Base-by-base conservation (phyloP, 2,113 vertebrate genomes). In the Pandion haliaetus region DNA sequence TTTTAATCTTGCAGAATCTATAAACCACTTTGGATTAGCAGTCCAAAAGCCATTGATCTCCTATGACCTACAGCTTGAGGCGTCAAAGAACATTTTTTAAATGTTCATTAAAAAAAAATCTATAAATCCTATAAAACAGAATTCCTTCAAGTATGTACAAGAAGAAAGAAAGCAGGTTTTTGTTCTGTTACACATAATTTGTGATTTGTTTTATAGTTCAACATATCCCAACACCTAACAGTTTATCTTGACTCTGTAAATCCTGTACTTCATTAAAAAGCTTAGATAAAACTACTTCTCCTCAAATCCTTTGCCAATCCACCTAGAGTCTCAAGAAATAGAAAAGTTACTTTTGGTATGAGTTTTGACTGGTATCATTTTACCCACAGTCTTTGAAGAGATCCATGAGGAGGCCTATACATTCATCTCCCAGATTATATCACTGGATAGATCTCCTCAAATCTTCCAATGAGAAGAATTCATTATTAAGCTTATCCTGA, bases 371-470 rank as follows among this genome's bases (percentile, higher is more conserved):
- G 9, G 4, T 20, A 25, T 54, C 21, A 44, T 6, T 93, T 93
- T 91, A 40, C 34, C 3, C 5, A 28, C 1, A 1, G 9, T 42
- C 62, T 89, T 80, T 65, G 20, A 82, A 86, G 32, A 80, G 7
- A 80, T 11, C 13, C 38, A 40, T 0, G 0, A 71, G 2, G 23
- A 42, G 11, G 10, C 4, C 28, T 69, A 57, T 17, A 32, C 2
- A 0, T 32, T 52, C 36, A 42, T 73, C 12, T 88, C 40, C 63
- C 31, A 63, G 69, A 49, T 25, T 50, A 1, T 50, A 9, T 67
- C 38, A 79, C 32, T 45, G 25, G 52, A 42, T 9, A 45, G 24
- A 67, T 59, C 9, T 54, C 23, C 24, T 61, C 19, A 89, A 71
- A 65, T 61, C 19, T 81, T 77, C 6, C 3, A 1, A 3, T 5